Conservation (phyloP, 1,140 invertebrate species). For the Zeugodacus cucurbitae region DNA sequence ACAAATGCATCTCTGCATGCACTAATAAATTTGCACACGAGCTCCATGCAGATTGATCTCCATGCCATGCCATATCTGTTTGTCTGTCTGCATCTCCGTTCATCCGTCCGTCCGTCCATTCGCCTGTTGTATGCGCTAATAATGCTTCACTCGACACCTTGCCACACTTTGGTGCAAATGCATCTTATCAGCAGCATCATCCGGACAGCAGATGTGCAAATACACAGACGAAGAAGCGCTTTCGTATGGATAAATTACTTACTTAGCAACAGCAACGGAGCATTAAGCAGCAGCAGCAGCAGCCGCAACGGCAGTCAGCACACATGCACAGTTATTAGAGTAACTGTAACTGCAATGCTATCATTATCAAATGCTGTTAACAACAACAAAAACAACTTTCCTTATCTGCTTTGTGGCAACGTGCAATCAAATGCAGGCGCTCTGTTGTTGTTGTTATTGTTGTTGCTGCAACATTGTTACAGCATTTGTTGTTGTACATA, state of each 20-base stretch:
- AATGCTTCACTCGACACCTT: neutral
- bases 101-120: too few relatives aligned
- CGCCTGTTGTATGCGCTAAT: neutral
- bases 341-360: neutral
- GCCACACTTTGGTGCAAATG: neutral
- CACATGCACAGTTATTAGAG: neutral
- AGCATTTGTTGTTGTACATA: neutral
- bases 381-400: neutral
- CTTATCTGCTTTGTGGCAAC: neutral
- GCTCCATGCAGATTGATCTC: neutral
- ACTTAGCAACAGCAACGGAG: neutral
- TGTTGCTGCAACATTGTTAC: conserved; percentile 19
- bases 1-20: neutral
- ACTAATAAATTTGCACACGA: neutral
- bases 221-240: neutral
- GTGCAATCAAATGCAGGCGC: neutral
- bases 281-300: neutral
- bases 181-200: conserved; percentile 10
- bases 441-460: neutral
- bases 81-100: neutral
- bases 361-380: neutral
- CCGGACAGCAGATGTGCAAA: neutral
- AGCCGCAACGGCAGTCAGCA: neutral
- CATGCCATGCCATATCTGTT: neutral
- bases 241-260: neutral